phyloP scores from a whole-genome alignment of 2,113 vertebrate species.

The Gadus macrocephalus region DNA sequence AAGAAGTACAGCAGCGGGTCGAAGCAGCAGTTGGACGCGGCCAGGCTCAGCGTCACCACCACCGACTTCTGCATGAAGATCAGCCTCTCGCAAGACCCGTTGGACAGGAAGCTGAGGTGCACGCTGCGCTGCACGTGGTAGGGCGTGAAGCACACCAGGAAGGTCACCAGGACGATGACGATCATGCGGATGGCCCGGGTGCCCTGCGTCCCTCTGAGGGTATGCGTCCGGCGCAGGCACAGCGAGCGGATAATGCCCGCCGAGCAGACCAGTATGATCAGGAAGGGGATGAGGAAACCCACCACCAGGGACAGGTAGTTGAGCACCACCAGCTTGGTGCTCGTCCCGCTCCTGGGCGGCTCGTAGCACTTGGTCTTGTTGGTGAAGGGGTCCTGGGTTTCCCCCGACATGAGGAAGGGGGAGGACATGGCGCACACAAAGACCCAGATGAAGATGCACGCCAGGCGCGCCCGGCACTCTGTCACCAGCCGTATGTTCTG shows the following conservation, averaged over 20 bases:
- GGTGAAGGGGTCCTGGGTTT: conserved; percentile 43
- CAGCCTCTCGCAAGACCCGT: conserved; percentile 59
- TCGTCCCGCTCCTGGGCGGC: conserved; percentile 63
- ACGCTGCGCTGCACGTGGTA: conserved; percentile 90
- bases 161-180: conserved; percentile 83
- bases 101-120: conserved; percentile 74
- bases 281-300: conserved; percentile 85
- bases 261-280: conserved; percentile 87
- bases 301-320: conserved; percentile 82
- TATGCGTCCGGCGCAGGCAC: conserved; percentile 63
- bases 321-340: conserved; percentile 60
- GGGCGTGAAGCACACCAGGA: conserved; percentile 88
- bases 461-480: conserved; percentile 73
- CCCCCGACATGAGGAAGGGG: conserved; percentile 78
- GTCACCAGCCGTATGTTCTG: conserved; percentile 80
- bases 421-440: conserved; percentile 80
- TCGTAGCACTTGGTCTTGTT: conserved; percentile 94
- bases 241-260: conserved; percentile 81
- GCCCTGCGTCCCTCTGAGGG: conserved; percentile 71
- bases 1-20: conserved; percentile 95
- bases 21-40: conserved; percentile 91
- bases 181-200: conserved; percentile 89
- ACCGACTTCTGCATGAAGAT: conserved; percentile 86
- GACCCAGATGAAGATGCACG: conserved; percentile 80
- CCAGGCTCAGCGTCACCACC: conserved; percentile 85